Percentiles rank a stretch among this genome's conserved stretches.
These are phyloP conservation scores for Polydrusus tereticollis DNA, from an alignment of 2,888 invertebrate species.

Conservation along the genomic window DNA sequence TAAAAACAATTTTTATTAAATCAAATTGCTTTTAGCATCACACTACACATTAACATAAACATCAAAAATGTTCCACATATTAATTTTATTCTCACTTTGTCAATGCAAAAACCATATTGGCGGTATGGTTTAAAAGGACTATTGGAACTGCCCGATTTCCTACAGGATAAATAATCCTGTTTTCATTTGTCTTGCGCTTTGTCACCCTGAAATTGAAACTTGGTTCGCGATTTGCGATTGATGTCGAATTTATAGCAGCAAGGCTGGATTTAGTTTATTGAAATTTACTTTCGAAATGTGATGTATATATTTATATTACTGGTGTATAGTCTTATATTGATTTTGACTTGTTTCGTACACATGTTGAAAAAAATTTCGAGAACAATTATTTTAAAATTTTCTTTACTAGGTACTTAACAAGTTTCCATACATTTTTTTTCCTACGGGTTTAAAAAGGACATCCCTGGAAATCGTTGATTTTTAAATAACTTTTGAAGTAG, in stretches of 20 bases:
- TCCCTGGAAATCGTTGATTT: no score
- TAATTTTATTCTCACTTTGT: background rate
- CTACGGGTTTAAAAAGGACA: no score
- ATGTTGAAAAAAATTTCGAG: no score
- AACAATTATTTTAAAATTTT: no score
- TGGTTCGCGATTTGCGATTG: background rate
- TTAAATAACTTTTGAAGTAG: no score
- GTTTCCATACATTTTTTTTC: no score
- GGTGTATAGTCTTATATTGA: background rate
- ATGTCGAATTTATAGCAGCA: background rate
- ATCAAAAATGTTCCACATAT: no score
- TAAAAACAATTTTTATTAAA: no score
- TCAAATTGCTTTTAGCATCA: no score
- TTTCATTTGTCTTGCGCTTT: slow-evolving; percentile 27
- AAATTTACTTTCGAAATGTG: background rate
- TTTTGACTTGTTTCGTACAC: no score
- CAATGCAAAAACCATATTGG: background rate
- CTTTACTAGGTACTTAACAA: no score
- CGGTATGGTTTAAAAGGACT: background rate
- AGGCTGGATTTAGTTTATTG: background rate
- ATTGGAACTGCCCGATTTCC: slow-evolving; percentile 18
- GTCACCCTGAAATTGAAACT: background rate
- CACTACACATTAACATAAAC: no score
- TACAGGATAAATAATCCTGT: slow-evolving; percentile 28
- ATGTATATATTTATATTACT: background rate